These are phyloP conservation scores for Aphrophora alni DNA, from an alignment of 2,888 invertebrate genomes.

Conservation along the genomic window DNA sequence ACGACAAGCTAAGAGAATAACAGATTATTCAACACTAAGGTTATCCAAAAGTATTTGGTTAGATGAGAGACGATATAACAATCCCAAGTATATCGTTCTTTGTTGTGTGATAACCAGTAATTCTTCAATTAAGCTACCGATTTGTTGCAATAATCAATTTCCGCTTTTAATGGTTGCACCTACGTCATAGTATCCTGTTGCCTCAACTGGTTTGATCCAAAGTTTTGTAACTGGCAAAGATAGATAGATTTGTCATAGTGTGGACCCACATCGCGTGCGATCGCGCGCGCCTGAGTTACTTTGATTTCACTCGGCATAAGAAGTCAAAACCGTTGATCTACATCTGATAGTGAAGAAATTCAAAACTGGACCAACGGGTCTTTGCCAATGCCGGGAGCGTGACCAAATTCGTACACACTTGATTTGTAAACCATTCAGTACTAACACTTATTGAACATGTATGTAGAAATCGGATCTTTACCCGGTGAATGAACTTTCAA, in stretches of 20 bases:
- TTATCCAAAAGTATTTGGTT: too few species aligned
- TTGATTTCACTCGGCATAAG: neutral
- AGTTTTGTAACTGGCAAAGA: neutral
- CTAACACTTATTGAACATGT: neutral
- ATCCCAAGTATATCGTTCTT: too few species aligned
- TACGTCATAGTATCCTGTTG: neutral
- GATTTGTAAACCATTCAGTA: neutral
- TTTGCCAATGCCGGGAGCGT: neutral
- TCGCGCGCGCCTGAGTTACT: too few species aligned
- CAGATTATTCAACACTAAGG: too few species aligned
- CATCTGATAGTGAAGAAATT: slow-evolving; percentile 2
- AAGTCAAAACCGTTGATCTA: neutral
- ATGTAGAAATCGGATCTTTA: neutral
- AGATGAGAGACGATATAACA: too few species aligned
- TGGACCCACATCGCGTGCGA: neutral
- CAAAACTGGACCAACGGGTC: slow-evolving; percentile 2
- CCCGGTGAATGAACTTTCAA: neutral
- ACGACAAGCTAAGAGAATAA: too few species aligned
- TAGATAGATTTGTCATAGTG: neutral
- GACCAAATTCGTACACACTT: neutral
- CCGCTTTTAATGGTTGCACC: too few species aligned
- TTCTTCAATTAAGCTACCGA: too few species aligned
- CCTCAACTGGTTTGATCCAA: neutral
- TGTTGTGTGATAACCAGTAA: too few species aligned
- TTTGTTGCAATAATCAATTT: too few species aligned